phyloP scores from a whole-genome alignment of 2,888 invertebrate species.

The Craniophora ligustri region DNA sequence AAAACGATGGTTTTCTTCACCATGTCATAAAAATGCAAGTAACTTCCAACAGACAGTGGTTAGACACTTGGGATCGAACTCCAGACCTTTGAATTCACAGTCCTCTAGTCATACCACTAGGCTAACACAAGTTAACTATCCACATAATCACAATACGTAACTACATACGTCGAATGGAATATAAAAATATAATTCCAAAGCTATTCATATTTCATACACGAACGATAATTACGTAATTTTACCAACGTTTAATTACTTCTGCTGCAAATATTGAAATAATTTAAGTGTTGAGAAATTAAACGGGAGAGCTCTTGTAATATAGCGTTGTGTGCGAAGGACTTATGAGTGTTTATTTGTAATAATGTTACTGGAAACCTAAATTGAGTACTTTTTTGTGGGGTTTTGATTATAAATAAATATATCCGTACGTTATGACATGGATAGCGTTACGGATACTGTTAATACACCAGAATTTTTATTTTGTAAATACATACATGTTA shows the following conservation, averaged over 20 bases:
- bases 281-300: slow-evolving; percentile 49
- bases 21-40: too few species aligned
- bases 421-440: too few species aligned
- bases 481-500: too few species aligned
- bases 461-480: too few species aligned
- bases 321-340: slow-evolving; percentile 41
- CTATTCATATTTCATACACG: slow-evolving; percentile 22
- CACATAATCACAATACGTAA: not conserved
- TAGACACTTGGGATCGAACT: too few species aligned
- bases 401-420: too few species aligned
- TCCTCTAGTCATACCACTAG: not conserved
- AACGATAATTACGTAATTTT: slow-evolving; percentile 31
- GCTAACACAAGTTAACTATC: not conserved
- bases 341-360: slow-evolving; percentile 41
- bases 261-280: slow-evolving; percentile 52
- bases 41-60: too few species aligned
- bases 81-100: too few species aligned
- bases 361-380: slow-evolving; percentile 14
- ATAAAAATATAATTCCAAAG: slow-evolving; percentile 7
- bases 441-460: too few species aligned
- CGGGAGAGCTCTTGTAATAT: slow-evolving; percentile 51
- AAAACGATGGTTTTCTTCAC: too few species aligned
- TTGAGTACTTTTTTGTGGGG: too few species aligned
- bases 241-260: slow-evolving; percentile 38
- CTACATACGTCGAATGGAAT: not conserved